Evolutionary conservation across 2,113 vertebrate species (phyloP), one percentile per base, ranked within the genome.

Genomic region (Rhea americana): DNA sequence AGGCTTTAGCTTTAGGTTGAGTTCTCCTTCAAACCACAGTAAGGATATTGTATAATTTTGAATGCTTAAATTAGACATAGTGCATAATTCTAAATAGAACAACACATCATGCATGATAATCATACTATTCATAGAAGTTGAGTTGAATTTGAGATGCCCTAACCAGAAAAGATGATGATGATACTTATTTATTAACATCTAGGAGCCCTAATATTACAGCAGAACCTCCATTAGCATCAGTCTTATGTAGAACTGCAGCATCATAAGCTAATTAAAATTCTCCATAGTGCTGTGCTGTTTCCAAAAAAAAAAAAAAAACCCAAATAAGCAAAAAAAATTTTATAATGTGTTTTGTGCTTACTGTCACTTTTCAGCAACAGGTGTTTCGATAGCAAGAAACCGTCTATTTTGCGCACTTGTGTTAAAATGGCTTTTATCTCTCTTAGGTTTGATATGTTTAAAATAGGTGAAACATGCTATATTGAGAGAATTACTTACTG

Each of bases 341-440:
- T 91, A 85, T 87, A 92, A 92, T n/a, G 65, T 91, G 80, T 93
- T 94, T 96, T 95, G 85, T 95, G 83, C 96, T 93, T 95, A 65
- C 90, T 94, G 95, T 94, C 91, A 90, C 93, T 94, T 93, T 77
- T 90, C 80, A 37, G 88, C 95, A 94, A 96, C 94, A 95, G 95
- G 96, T 96, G 92, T 87, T 95, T 96, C 93, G 87, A 92, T 96
- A 96, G 94, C 95, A 93, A 93, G 95, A 95, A 85, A 62, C 91
- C 94, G 89, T 92, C 90, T 96, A 95, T 96, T 96, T 96, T 90
- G 71, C 85, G 93, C 94, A 72, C 93, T 91, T 0, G 53, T 94
- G 91, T 91, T 96, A 93, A 94, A 94, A 90, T 4, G 0, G 77
- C 86, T 95, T 96, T 94, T 96, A 94, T 96, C 88, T 93, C 85